These are phyloP conservation scores for Sander lucioperca DNA, from an alignment of 2,113 vertebrate species.

Conservation along the genomic window DNA sequence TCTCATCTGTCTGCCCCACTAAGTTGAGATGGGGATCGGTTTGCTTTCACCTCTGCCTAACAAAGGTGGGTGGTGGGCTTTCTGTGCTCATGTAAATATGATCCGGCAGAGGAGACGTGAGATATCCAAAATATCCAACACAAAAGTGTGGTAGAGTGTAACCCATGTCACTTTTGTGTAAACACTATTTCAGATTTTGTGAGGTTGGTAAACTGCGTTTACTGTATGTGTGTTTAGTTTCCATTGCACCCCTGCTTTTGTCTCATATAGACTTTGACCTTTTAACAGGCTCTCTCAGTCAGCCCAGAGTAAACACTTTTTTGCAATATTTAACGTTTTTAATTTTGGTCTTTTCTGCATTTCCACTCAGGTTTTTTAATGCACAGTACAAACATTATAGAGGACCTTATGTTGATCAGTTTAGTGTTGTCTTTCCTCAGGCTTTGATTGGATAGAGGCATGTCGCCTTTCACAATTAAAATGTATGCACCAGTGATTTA, in stretches of 20 bases:
- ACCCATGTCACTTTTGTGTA: constrained; percentile 16
- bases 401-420: constrained; percentile 17
- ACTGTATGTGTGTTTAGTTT: constrained; percentile 11
- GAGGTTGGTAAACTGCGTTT: constrained; percentile 11
- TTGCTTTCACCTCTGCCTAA: neutral
- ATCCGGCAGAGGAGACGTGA: neutral
- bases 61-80: neutral
- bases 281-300: constrained; percentile 17
- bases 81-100: neutral
- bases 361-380: neutral
- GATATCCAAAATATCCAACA: neutral
- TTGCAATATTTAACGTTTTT: neutral
- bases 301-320: neutral
- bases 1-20: constrained; percentile 23
- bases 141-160: neutral
- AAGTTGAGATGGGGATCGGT: neutral
- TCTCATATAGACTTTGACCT: constrained; percentile 29
- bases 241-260: constrained; percentile 2
- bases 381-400: neutral
- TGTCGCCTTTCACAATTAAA: constrained; percentile 43
- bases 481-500: constrained; percentile 45
- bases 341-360: neutral
- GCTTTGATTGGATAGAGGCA: constrained; percentile 12
- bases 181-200: constrained; percentile 1
- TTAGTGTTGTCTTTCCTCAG: constrained; percentile 23